A percentile compares a stretch with the other conserved stretches of the same genome.
Conservation (phyloP, 2,888 invertebrate species). For the Pseudococcus jackbeardsleyi region DNA sequence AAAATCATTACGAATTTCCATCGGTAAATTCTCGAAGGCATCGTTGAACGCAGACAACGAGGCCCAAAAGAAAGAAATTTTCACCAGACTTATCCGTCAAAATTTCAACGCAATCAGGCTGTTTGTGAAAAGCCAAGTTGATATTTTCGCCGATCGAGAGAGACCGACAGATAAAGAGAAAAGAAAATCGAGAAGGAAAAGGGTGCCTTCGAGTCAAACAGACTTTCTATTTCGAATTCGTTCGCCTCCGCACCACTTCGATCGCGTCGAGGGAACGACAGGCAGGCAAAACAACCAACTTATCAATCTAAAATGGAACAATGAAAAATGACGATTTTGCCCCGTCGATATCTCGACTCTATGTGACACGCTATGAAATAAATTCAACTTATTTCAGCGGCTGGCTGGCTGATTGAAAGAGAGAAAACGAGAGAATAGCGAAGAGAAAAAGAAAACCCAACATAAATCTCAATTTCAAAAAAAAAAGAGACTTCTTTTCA, state of each 20-base stretch:
- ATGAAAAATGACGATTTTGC: conserved; percentile 48
- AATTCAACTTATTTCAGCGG: conserved; percentile 49
- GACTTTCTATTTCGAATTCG: conserved; percentile 33
- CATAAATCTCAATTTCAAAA: conserved; percentile 45
- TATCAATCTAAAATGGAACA: conserved; percentile 47
- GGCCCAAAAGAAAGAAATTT: not conserved
- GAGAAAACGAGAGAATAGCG: not conserved
- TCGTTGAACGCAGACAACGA: not conserved
- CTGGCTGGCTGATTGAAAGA: conserved; percentile 45
- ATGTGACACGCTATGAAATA: conserved; percentile 32
- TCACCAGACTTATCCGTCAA: not conserved
- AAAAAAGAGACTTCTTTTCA: not conserved
- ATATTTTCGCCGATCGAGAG: not conserved
- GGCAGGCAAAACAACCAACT: conserved; percentile 37
- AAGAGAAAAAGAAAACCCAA: not conserved
- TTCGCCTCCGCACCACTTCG: not conserved
- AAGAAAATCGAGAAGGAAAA: not conserved
- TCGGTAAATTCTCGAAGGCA: not conserved
- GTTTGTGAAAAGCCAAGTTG: conserved; percentile 1
- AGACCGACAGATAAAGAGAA: not conserved
- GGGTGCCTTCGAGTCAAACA: conserved; percentile 31
- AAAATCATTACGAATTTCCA: conserved; percentile 8
- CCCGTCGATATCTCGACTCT: conserved; percentile 40
- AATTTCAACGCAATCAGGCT: conserved; percentile 11
- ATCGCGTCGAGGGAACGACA: not conserved